Percentiles rank a stretch among this genome's conserved stretches.
Evolutionary conservation across 2,797 vertebrate genomes (phyloP).

Genomic region (Rhabdophis nuchalis): DNA sequence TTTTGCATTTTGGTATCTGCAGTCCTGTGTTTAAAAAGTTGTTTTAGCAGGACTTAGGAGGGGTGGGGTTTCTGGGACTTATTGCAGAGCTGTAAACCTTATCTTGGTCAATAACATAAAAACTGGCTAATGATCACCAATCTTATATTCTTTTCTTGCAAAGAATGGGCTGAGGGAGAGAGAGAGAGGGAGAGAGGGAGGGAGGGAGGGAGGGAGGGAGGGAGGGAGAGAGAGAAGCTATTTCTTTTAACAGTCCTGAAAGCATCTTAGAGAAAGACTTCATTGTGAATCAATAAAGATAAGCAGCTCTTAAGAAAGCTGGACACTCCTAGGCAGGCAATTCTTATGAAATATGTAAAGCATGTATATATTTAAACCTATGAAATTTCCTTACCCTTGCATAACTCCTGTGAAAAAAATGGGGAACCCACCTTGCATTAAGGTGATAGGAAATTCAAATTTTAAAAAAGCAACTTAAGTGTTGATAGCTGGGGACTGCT

Average conservation of each 20-base stretch:
- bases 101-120: constrained; percentile 74
- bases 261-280: constrained; percentile 54
- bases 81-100: constrained; percentile 70
- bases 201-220: not conserved
- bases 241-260: constrained; percentile 51
- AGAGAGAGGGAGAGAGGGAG: constrained; percentile 7
- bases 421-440: not conserved
- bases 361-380: not conserved
- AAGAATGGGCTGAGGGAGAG: constrained; percentile 38
- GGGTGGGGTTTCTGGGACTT: constrained; percentile 29
- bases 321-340: constrained; percentile 10
- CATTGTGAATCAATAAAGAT: constrained; percentile 37
- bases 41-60: constrained; percentile 27
- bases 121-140: constrained; percentile 74
- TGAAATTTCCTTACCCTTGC: not conserved
- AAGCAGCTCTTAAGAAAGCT: constrained; percentile 27
- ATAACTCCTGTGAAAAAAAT: not conserved
- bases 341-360: constrained; percentile 17
- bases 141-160: constrained; percentile 60
- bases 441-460: not conserved
- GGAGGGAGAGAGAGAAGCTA: constrained; percentile 28
- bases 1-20: constrained; percentile 28
- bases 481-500: constrained; percentile 43
- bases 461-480: constrained; percentile 25
- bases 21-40: constrained; percentile 48